Conservation (phyloP, 1,140 invertebrate species). For the Heliothis virescens region DNA sequence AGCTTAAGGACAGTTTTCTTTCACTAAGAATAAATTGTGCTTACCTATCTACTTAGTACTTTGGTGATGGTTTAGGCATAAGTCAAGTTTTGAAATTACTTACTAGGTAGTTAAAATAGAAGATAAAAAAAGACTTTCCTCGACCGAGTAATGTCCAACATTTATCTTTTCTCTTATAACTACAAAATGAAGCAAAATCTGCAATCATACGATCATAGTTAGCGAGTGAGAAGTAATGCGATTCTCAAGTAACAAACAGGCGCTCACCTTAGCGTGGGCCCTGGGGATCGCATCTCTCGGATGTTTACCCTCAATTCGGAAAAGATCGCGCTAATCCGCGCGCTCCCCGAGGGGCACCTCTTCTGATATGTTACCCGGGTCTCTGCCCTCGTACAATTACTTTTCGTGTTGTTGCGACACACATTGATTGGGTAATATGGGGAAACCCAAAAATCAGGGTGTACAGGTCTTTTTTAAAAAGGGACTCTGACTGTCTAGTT, state of each 20-base stretch:
- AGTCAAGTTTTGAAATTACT: neutral
- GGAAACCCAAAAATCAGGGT: neutral
- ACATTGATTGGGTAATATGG: conserved; percentile 28
- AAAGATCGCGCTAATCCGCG: conserved; percentile 74
- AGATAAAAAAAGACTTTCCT: too few species aligned
- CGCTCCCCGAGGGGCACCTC: conserved; percentile 59
- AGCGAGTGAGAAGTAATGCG: conserved; percentile 52
- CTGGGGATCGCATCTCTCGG: conserved; percentile 63
- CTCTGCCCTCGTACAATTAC: conserved; percentile 48
- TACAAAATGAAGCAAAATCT: too few species aligned
- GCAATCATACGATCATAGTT: conserved; percentile 37
- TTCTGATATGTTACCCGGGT: conserved; percentile 57
- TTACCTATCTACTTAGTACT: too few species aligned
- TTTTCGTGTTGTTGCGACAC: conserved; percentile 46
- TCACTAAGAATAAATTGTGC: neutral
- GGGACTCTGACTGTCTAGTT: neutral
- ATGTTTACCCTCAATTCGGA: conserved; percentile 76
- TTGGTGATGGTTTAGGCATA: too few species aligned
- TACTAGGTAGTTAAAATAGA: too few species aligned
- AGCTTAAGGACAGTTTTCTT: neutral
- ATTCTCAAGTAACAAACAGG: conserved; percentile 65
- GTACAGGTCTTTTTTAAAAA: neutral
- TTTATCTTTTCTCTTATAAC: too few species aligned
- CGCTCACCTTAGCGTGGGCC: conserved; percentile 61
- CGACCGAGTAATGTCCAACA: too few species aligned